Evolutionary conservation across 2,888 invertebrate genomes (phyloP).

Genomic region (Drosophila rellima): DNA sequence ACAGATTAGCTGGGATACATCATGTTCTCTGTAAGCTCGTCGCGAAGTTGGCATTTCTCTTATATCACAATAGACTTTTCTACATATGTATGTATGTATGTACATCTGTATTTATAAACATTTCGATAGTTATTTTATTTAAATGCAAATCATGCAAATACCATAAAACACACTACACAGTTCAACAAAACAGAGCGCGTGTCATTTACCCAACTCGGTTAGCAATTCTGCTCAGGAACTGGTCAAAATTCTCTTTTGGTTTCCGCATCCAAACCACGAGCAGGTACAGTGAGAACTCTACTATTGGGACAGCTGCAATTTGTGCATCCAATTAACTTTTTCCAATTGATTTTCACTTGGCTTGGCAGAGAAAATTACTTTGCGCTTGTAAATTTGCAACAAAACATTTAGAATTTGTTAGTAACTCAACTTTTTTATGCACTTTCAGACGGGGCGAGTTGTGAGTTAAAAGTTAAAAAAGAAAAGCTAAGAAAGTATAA

Average conservation of each 20-base stretch:
- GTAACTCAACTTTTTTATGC: not conserved
- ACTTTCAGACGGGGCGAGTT: not conserved
- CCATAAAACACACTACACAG: slow-evolving; percentile 39
- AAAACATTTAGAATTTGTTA: no score
- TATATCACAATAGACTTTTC: slow-evolving; percentile 17
- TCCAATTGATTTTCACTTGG: not conserved
- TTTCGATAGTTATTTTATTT: slow-evolving; percentile 60
- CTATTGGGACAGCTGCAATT: not conserved
- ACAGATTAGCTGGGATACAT: slow-evolving; percentile 34
- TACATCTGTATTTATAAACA: slow-evolving; percentile 10
- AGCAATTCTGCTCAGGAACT: slow-evolving; percentile 54
- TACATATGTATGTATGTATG: not conserved
- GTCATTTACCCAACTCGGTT: slow-evolving; percentile 13
- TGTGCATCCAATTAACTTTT: not conserved
- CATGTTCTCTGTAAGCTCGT: slow-evolving; percentile 7
- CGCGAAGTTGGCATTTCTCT: slow-evolving; percentile 3
- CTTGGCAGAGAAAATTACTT: not conserved
- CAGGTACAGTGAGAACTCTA: slow-evolving; percentile 3
- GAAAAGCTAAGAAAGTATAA: not conserved
- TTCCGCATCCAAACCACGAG: slow-evolving; percentile 20
- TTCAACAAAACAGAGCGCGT: slow-evolving; percentile 28
- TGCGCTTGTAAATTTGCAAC: not conserved
- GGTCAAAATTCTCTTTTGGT: slow-evolving; percentile 17
- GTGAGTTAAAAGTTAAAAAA: not conserved
- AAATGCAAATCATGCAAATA: slow-evolving; percentile 59